Evolutionary conservation across 2,113 vertebrate genomes (phyloP).

Genomic region (Tiliqua scincoides): DNA sequence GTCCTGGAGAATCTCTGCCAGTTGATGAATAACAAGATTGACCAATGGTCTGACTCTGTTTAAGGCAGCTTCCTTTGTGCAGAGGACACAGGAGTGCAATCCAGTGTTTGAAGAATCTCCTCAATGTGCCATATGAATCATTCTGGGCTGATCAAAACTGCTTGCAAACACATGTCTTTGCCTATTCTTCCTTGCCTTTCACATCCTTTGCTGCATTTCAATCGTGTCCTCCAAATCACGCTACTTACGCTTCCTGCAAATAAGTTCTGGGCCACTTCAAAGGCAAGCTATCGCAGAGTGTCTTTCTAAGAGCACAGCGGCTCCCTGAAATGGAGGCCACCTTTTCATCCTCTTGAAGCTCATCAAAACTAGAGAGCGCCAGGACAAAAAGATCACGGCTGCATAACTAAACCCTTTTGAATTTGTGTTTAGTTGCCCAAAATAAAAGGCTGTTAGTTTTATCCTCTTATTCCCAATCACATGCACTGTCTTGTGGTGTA

Average conservation of each 20-base stretch:
- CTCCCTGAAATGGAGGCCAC: slow-evolving; percentile 59
- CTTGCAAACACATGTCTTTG: slow-evolving; percentile 41
- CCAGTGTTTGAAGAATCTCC: slow-evolving; percentile 21
- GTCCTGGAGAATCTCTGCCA: too few species aligned
- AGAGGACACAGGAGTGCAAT: background rate
- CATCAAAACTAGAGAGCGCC: slow-evolving; percentile 58
- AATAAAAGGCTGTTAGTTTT: slow-evolving; percentile 63
- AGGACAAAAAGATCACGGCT: slow-evolving; percentile 65
- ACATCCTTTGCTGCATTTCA: slow-evolving; percentile 67
- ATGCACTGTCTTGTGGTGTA: slow-evolving; percentile 56
- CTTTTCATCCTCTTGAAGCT: slow-evolving; percentile 66
- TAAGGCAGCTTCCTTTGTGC: background rate
- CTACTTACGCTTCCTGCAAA: slow-evolving; percentile 53
- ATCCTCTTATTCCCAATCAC: slow-evolving; percentile 70
- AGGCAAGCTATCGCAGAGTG: slow-evolving; percentile 52
- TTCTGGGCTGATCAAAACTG: slow-evolving; percentile 50
- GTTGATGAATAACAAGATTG: too few species aligned
- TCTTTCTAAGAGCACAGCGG: slow-evolving; percentile 56
- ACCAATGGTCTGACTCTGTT: too few species aligned
- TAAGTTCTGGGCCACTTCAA: slow-evolving; percentile 61
- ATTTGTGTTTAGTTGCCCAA: slow-evolving; percentile 65
- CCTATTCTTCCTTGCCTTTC: slow-evolving; percentile 49
- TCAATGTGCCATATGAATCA: slow-evolving; percentile 2
- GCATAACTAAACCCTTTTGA: slow-evolving; percentile 66
- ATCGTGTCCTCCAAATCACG: slow-evolving; percentile 58